Conservation (phyloP, 2,113 vertebrate species). For the Pteruthius melanotis region DNA sequence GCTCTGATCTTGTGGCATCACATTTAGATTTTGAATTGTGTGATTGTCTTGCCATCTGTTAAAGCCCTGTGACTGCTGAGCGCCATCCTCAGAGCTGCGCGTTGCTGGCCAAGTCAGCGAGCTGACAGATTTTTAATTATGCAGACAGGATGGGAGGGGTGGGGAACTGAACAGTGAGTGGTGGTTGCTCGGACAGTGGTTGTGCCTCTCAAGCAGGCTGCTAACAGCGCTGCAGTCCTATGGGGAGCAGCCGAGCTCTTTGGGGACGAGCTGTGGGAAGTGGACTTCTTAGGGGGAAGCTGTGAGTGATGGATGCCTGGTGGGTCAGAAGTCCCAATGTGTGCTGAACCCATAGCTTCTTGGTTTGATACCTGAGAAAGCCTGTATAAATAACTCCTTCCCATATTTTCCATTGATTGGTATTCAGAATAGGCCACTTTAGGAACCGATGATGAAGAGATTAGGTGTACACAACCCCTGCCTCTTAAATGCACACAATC, state of each 20-base stretch:
- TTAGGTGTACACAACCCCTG: not conserved
- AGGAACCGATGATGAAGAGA: not conserved
- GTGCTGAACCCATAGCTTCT: not conserved
- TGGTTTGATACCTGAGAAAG: not conserved
- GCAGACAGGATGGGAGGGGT: slow-evolving; percentile 1
- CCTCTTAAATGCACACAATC: not conserved
- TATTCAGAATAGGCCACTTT: not conserved
- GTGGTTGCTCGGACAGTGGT: not conserved
- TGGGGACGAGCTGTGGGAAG: not conserved
- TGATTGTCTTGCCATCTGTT: slow-evolving; percentile 46
- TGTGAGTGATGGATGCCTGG: not conserved
- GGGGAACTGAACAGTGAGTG: not conserved
- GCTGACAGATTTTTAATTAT: slow-evolving; percentile 52
- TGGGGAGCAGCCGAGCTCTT: not conserved
- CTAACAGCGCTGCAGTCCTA: not conserved
- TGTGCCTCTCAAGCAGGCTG: not conserved
- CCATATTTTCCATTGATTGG: not conserved
- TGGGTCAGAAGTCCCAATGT: accelerated
- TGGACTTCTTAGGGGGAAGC: not conserved
- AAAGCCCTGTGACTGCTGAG: not conserved
- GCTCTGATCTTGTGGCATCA: not conserved
- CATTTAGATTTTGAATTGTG: not conserved
- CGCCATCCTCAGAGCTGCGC: not conserved
- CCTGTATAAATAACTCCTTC: not conserved
- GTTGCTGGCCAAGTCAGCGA: not conserved